Evolutionary conservation across 2,797 vertebrate genomes (phyloP).

Genomic region (Brachyalestes nurse): DNA sequence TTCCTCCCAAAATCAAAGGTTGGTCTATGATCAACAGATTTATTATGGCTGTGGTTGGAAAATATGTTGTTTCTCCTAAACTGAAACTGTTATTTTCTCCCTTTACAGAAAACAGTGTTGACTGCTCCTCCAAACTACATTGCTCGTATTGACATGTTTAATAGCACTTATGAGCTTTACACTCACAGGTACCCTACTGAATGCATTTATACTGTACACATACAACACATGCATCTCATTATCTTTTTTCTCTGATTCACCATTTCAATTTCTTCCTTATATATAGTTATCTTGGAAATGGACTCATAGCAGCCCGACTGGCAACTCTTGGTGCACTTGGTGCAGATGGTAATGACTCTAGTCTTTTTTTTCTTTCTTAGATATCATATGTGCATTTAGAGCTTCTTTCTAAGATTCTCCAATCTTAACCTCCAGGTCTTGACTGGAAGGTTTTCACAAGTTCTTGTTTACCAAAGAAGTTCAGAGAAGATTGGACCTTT

Average conservation of each 20-base stretch:
- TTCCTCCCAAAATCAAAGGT: conserved; percentile 94
- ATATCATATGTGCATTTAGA: conserved; percentile 2
- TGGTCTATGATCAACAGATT: conserved; percentile 47
- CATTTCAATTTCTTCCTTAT: conserved; percentile 7
- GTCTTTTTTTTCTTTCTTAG: neutral
- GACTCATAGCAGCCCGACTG: conserved; percentile 90
- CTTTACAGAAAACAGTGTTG: conserved; percentile 88
- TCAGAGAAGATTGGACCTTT: conserved; percentile 92
- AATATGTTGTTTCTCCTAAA: neutral
- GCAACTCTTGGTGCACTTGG: conserved; percentile 91
- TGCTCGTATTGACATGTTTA: conserved; percentile 92
- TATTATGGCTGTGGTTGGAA: neutral
- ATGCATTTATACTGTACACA: neutral
- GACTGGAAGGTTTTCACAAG: conserved; percentile 90
- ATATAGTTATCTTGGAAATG: conserved; percentile 94
- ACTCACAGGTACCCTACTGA: conserved; percentile 88
- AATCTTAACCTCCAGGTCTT: conserved; percentile 65
- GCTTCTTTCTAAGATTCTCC: conserved; percentile 23
- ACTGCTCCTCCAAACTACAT: conserved; percentile 87
- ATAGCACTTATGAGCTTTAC: conserved; percentile 91
- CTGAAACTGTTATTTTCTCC: neutral
- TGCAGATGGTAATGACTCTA: conserved; percentile 80
- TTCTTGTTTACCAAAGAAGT: conserved; percentile 91
- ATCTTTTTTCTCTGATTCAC: conserved; percentile 4
- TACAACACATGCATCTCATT: neutral